These are phyloP conservation scores for Toxotes chatareus DNA, from an alignment of 2,113 vertebrate species.

Conservation along the genomic window DNA sequence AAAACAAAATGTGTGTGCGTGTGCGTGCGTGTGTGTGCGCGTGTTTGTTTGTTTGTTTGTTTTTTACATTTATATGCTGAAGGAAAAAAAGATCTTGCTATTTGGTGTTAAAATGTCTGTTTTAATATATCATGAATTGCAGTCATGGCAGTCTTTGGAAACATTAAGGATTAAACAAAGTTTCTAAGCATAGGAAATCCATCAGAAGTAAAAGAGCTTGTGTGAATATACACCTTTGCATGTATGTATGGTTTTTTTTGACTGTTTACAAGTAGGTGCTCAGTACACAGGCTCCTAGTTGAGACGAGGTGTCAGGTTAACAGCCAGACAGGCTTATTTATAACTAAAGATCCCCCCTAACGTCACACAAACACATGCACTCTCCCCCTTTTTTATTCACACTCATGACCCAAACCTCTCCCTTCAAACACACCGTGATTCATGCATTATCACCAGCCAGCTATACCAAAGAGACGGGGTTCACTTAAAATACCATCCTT, in stretches of 20 bases:
- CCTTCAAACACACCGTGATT: constrained; percentile 20
- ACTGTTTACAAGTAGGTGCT: constrained; percentile 51
- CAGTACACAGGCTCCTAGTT: constrained; percentile 15
- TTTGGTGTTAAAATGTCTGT: background rate
- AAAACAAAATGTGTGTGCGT: background rate
- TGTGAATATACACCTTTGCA: background rate
- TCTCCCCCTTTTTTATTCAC: constrained; percentile 33
- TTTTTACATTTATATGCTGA: background rate
- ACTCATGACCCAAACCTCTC: constrained; percentile 34
- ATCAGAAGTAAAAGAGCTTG: background rate
- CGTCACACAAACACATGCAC: constrained; percentile 27
- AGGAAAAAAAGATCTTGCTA: background rate
- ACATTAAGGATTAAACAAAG: background rate
- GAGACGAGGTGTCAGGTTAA: constrained; percentile 65
- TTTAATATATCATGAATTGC: constrained; percentile 6
- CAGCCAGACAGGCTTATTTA: constrained; percentile 67
- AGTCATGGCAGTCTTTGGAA: background rate
- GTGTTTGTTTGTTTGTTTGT: background rate
- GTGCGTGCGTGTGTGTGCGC: background rate
- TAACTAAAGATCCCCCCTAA: constrained; percentile 59
- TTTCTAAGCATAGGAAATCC: background rate
- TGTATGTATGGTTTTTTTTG: background rate
- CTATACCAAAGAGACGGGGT: background rate
- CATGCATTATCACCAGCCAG: constrained; percentile 18
- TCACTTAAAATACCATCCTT: background rate